Evolutionary conservation across 2,888 invertebrate species (phyloP).

Genomic region (Nudaria mundana): DNA sequence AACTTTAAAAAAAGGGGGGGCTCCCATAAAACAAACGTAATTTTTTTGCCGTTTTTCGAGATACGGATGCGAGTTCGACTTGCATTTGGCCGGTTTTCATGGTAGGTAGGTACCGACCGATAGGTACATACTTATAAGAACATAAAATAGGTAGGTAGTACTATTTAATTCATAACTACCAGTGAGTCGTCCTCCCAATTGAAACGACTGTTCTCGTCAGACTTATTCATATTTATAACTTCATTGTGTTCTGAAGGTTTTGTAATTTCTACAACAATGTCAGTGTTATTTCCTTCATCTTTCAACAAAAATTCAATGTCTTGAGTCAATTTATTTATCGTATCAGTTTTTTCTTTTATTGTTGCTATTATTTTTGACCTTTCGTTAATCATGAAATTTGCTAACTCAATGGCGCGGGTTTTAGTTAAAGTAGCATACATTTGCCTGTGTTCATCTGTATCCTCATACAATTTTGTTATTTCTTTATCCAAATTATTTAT

Average conservation of each 20-base stretch:
- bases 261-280: not conserved
- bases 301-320: conserved; percentile 29
- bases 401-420: conserved; percentile 49
- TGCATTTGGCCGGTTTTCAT: too few relatives aligned
- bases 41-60: too few relatives aligned
- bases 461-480: conserved; percentile 29
- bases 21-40: too few relatives aligned
- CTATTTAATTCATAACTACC: conserved; percentile 14
- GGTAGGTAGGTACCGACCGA: too few relatives aligned
- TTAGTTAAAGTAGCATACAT: conserved; percentile 37
- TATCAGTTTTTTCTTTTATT: conserved; percentile 37
- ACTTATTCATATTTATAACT: too few relatives aligned
- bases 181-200: conserved; percentile 20
- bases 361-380: conserved; percentile 39
- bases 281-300: conserved; percentile 9
- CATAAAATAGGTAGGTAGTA: too few relatives aligned
- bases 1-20: too few relatives aligned
- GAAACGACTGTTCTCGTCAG: not conserved
- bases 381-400: conserved; percentile 48
- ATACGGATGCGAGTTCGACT: too few relatives aligned
- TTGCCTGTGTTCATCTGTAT: conserved; percentile 41
- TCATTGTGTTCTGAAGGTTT: conserved; percentile 6
- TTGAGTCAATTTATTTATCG: conserved; percentile 34
- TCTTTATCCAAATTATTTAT: conserved; percentile 41
- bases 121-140: too few relatives aligned